Base-by-base conservation (phyloP, 2,888 invertebrate species). In the Mythimna vitellina region DNA sequence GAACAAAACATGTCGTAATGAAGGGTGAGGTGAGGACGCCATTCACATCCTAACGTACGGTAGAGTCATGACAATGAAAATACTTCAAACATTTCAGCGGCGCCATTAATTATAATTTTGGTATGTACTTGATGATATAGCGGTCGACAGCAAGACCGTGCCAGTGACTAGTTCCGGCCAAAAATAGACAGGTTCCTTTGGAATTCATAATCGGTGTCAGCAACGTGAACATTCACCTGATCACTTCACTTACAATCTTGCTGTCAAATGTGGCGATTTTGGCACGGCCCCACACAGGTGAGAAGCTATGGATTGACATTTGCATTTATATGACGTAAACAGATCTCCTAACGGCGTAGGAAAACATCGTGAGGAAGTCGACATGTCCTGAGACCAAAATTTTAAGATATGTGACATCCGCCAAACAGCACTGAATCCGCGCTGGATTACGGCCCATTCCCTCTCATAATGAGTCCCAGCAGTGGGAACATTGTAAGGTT, bases 211-310 rank as follows among this genome's bases (percentile, higher is more conserved):
- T 17, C 42, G 22, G 25, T 60, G 25, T 65, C 61, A 67, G 32
- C 25, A 46, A 67, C 38, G 25, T 73, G 29, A 57, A n/a, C 63
- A 79, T 61, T 57, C 63, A 65, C 64, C 60, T 57, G 66, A 64
- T 63, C 51, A 56, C 51, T 57, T 62, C 46, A 65, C 54, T 58
- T 29, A 57, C 53, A 65, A 46, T 25, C 46, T 49, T 7, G 32
- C 62, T 69, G 68, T 78, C 68, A 73, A 32, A 49, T 22, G 29
- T 62, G 17, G 14, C 10, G 54, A 72, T 68, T 58, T 82, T 80
- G 80, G 80, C 82, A 73, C 42, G 10, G 25, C n/a, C 20, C 62
- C 67, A 81, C 51, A 56, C 81, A 77, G 81, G 71, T 81, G 76
- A 35, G 63, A 61, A 60, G 29, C 42, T 65, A 38, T 57, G 29